A percentile compares a stretch with the other conserved stretches of the same genome.
Conservation (phyloP, 2,113 vertebrate genomes). For the Melanostigma gelatinosum region DNA sequence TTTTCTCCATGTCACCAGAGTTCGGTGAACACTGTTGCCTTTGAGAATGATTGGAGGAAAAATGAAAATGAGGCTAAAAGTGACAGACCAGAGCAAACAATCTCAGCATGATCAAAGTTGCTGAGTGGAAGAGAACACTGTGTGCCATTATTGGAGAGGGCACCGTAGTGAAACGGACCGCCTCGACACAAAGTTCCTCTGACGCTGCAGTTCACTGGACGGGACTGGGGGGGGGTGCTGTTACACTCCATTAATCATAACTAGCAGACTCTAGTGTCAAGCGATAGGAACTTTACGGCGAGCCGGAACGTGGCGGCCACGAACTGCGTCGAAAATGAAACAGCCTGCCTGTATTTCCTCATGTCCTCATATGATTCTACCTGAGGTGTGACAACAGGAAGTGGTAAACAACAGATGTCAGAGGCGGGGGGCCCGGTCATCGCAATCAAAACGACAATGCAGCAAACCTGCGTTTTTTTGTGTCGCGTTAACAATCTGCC, state of each 20-base stretch:
- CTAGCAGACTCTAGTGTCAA: constrained; percentile 25
- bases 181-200: constrained; percentile 65
- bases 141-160: constrained; percentile 53
- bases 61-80: constrained; percentile 32
- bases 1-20: constrained; percentile 55
- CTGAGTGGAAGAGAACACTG: constrained; percentile 70
- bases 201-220: constrained; percentile 54
- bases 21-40: constrained; percentile 59
- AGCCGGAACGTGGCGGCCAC: not conserved
- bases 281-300: not conserved
- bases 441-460: constrained; percentile 54
- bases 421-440: not conserved
- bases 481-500: constrained; percentile 45
- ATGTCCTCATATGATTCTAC: constrained; percentile 15
- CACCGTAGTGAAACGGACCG: constrained; percentile 55
- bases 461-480: constrained; percentile 44
- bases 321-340: constrained; percentile 14
- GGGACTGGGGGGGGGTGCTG: constrained; percentile 7
- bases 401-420: constrained; percentile 28
- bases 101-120: constrained; percentile 76
- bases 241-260: constrained; percentile 65
- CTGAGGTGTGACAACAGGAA: constrained; percentile 26
- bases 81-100: constrained; percentile 71
- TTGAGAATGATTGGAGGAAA: constrained; percentile 50
- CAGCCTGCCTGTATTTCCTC: constrained; percentile 3